Conservation (phyloP, 1,140 invertebrate species). For the Brachionus calyciflorus region DNA sequence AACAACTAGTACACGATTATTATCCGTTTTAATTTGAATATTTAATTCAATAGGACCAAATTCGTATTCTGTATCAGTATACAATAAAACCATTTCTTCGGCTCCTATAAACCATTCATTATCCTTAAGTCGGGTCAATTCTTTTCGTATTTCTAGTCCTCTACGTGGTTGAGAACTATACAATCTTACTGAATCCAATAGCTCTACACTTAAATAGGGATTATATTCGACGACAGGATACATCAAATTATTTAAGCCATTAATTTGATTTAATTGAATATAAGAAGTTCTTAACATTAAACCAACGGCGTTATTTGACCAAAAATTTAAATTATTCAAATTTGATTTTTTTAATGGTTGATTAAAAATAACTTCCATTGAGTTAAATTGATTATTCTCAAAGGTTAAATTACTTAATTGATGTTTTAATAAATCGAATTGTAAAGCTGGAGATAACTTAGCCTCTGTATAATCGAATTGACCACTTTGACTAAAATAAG, state of each 20-base stretch:
- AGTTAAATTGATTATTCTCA: background rate
- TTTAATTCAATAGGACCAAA: slow-evolving; percentile 40
- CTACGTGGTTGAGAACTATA: background rate
- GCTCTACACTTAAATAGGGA: background rate
- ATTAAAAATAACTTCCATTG: slow-evolving; percentile 24
- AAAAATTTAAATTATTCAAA: slow-evolving; percentile 40
- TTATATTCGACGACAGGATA: background rate
- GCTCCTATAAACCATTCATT: slow-evolving; percentile 40
- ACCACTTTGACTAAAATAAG: background rate
- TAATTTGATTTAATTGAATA: slow-evolving; percentile 7
- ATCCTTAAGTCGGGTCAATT: slow-evolving; percentile 37
- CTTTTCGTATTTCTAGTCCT: slow-evolving; percentile 1
- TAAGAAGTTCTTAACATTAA: background rate
- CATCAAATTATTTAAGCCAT: background rate
- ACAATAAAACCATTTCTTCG: slow-evolving; percentile 16
- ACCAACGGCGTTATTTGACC: slow-evolving; percentile 13
- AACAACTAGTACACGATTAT: slow-evolving; percentile 8
- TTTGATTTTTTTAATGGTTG: background rate
- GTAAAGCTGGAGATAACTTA: slow-evolving; percentile 4
- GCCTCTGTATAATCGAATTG: slow-evolving; percentile 16
- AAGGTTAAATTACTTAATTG: slow-evolving; percentile 43
- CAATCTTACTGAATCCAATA: background rate
- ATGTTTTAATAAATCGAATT: slow-evolving; percentile 42
- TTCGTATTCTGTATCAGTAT: slow-evolving; percentile 37
- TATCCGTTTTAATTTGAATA: slow-evolving; percentile 44